These are phyloP conservation scores for Hylyphantes graminicola DNA, from an alignment of 1,140 invertebrate genomes.

Conservation along the genomic window DNA sequence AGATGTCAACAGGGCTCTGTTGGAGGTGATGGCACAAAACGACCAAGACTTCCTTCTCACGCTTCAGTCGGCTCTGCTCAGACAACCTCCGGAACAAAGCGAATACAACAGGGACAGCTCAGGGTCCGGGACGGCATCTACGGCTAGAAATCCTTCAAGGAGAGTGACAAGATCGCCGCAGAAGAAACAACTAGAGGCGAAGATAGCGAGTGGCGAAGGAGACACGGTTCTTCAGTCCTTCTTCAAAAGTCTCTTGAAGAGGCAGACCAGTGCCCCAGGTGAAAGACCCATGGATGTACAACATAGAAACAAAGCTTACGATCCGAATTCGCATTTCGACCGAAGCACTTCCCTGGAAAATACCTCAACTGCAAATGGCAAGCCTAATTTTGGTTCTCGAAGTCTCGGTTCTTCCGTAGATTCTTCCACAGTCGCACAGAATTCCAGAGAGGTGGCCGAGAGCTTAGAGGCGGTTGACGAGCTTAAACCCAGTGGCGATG, in stretches of 20 bases:
- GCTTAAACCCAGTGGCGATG: slow-evolving; percentile 20
- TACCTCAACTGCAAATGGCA: not conserved
- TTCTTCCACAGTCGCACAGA: not conserved
- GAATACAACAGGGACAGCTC: not conserved
- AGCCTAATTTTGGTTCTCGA: slow-evolving; percentile 9
- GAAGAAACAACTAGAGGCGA: slow-evolving; percentile 36
- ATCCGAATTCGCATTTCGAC: not conserved
- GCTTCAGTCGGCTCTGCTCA: not conserved
- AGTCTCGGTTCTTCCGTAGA: slow-evolving; percentile 15
- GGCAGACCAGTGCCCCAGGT: slow-evolving; percentile 30
- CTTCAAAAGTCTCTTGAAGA: slow-evolving; percentile 42
- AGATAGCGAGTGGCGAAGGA: slow-evolving; percentile 23
- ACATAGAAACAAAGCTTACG: not conserved
- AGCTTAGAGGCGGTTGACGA: slow-evolving; percentile 38
- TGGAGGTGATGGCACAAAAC: slow-evolving; percentile 29
- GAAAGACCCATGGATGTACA: slow-evolving; percentile 17
- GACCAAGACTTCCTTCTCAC: slow-evolving; percentile 41
- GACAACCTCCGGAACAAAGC: slow-evolving; percentile 4
- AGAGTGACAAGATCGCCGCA: slow-evolving; percentile 19
- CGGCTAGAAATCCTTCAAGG: slow-evolving; percentile 12
- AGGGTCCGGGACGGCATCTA: not conserved
- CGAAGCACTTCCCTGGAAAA: slow-evolving; percentile 1
- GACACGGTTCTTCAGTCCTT: slow-evolving; percentile 43
- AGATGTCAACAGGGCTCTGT: not conserved
- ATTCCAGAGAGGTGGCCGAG: slow-evolving; percentile 9